phyloP scores from a whole-genome alignment of 2,797 vertebrate genomes.

The Bovichtus diacanthus region DNA sequence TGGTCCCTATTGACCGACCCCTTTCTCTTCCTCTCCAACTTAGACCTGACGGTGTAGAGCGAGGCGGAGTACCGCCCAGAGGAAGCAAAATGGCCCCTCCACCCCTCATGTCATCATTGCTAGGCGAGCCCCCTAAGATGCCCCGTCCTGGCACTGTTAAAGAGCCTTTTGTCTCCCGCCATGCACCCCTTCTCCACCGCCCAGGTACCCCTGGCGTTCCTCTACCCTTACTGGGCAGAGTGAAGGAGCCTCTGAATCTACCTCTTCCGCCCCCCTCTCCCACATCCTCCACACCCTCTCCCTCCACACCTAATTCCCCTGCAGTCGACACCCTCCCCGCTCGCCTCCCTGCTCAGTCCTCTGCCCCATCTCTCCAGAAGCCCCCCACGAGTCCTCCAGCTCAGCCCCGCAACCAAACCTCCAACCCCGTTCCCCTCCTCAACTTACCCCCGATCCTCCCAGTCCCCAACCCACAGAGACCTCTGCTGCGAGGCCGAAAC shows the following conservation, averaged over 20 bases:
- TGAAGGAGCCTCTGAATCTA: slow-evolving; percentile 84
- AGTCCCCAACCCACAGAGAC: slow-evolving; percentile 80
- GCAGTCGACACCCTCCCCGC: slow-evolving; percentile 64
- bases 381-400: slow-evolving; percentile 76
- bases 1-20: slow-evolving; percentile 81
- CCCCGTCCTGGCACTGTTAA: slow-evolving; percentile 89
- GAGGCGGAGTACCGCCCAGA: slow-evolving; percentile 61
- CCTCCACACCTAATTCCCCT: slow-evolving; percentile 78
- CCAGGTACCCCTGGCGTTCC: slow-evolving; percentile 80
- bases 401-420: slow-evolving; percentile 72
- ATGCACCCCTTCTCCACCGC: slow-evolving; percentile 85
- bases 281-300: slow-evolving; percentile 75
- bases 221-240: slow-evolving; percentile 82
- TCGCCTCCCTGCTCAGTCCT: slow-evolving; percentile 73
- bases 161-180: slow-evolving; percentile 86
- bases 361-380: slow-evolving; percentile 68
- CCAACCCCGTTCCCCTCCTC: slow-evolving; percentile 74
- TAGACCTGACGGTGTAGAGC: slow-evolving; percentile 70
- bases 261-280: slow-evolving; percentile 77
- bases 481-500: slow-evolving; percentile 72
- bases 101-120: slow-evolving; percentile 77
- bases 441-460: slow-evolving; percentile 81
- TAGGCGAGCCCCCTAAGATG: slow-evolving; percentile 84
- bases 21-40: slow-evolving; percentile 69
- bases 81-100: slow-evolving; percentile 64